phyloP scores from a whole-genome alignment of 2,113 vertebrate species.

The Sphyrna mokarran region DNA sequence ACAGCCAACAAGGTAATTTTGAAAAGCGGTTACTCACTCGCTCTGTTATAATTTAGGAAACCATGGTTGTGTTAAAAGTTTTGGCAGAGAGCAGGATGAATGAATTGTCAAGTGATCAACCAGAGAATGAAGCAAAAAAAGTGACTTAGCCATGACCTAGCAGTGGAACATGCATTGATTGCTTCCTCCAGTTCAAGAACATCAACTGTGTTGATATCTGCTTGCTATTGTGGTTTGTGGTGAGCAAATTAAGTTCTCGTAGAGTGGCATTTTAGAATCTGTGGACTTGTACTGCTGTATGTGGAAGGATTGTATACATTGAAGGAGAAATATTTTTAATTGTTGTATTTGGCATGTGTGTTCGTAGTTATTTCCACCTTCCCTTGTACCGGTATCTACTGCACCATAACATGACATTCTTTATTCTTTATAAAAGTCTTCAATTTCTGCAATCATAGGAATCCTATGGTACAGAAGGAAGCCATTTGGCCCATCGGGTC shows the following conservation, averaged over 20 bases:
- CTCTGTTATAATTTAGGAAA: no score
- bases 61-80: background rate
- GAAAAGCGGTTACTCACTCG: no score
- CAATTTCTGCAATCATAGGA: no score
- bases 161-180: background rate
- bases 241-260: background rate
- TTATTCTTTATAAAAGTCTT: no score
- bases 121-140: background rate
- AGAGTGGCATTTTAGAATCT: background rate
- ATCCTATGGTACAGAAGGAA: no score
- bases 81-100: background rate
- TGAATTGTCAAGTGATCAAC: background rate
- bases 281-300: background rate
- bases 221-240: background rate
- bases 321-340: background rate
- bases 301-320: background rate
- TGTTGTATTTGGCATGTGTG: no score
- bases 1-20: no score
- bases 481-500: no score
- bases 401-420: no score
- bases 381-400: no score
- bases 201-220: background rate
- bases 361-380: no score
- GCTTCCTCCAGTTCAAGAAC: no score
- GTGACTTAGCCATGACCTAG: background rate